Evolutionary conservation across 2,113 vertebrate species (phyloP).

Genomic region (Rostratula benghalensis): DNA sequence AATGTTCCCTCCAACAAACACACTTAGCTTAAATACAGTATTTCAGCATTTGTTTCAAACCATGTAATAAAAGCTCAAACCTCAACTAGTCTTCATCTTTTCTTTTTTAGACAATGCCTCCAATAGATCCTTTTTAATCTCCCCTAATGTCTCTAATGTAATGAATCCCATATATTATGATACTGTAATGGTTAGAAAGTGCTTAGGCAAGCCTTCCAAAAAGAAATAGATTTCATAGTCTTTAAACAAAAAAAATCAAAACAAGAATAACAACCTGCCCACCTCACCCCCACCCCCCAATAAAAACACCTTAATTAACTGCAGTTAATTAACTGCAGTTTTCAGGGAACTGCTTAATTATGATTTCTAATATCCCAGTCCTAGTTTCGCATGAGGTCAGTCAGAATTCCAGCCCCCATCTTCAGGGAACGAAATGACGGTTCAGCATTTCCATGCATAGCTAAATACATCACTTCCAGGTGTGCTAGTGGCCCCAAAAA

Average conservation of each 20-base stretch:
- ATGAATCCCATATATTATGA: slow-evolving; percentile 62
- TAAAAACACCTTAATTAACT: slow-evolving; percentile 39
- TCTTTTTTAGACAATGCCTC: slow-evolving; percentile 48
- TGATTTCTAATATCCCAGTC: not conserved
- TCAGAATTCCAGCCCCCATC: not conserved
- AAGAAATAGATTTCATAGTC: slow-evolving; percentile 49
- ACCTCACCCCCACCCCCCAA: not conserved
- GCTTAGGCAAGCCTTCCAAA: slow-evolving; percentile 54
- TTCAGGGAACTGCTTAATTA: slow-evolving; percentile 17
- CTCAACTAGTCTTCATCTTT: slow-evolving; percentile 22
- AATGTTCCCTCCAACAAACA: slow-evolving; percentile 7
- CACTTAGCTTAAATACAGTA: slow-evolving; percentile 51
- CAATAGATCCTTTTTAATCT: slow-evolving; percentile 62
- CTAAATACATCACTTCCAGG: not conserved
- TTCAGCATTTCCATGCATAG: not conserved
- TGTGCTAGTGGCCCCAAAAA: not conserved
- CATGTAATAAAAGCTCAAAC: slow-evolving; percentile 31
- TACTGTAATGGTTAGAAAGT: slow-evolving; percentile 59
- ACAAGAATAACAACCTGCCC: not conserved
- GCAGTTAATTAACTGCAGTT: slow-evolving; percentile 44
- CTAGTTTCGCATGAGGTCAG: not conserved
- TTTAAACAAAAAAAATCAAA: slow-evolving; percentile 35
- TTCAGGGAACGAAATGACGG: not conserved
- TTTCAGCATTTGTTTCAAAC: slow-evolving; percentile 49
- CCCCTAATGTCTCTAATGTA: slow-evolving; percentile 59